Evolutionary conservation across 2,797 vertebrate species (phyloP).

Genomic region (Rhodeus uyekii): DNA sequence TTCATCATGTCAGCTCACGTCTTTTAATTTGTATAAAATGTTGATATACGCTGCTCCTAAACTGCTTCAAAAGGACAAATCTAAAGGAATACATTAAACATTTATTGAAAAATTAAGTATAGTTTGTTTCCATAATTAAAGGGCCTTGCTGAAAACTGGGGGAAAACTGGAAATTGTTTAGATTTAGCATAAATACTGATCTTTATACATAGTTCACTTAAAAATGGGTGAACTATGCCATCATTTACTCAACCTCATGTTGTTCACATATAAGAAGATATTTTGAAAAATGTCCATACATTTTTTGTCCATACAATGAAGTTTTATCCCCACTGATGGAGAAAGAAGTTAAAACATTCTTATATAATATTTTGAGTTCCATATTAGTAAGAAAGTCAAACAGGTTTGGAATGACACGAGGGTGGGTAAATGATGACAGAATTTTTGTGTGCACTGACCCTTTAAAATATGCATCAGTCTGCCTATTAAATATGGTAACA

Average conservation of each 20-base stretch:
- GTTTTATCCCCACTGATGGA: not conserved
- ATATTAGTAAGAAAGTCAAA: not conserved
- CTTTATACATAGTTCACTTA: not conserved
- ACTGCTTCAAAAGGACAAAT: not conserved
- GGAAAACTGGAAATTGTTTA: too few relatives aligned
- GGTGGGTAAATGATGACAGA: not conserved
- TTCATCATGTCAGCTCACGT: constrained; percentile 1
- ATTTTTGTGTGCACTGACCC: not conserved
- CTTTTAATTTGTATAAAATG: not conserved
- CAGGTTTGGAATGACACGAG: not conserved
- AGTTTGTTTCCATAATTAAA: not conserved
- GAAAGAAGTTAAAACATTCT: not conserved
- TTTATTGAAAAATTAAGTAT: not conserved
- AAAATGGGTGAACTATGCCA: not conserved
- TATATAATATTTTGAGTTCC: not conserved
- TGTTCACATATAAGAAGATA: not conserved
- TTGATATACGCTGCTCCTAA: not conserved
- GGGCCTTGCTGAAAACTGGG: not conserved
- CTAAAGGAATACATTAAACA: not conserved
- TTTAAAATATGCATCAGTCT: not conserved
- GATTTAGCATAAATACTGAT: not conserved
- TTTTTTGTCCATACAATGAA: not conserved
- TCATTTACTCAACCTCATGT: not conserved
- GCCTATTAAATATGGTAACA: not conserved
- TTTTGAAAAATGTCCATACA: not conserved